A percentile compares a stretch with the other conserved stretches of the same genome.
These are phyloP conservation scores for Heliconius cydno DNA, from an alignment of 2,888 invertebrate species.

Conservation along the genomic window DNA sequence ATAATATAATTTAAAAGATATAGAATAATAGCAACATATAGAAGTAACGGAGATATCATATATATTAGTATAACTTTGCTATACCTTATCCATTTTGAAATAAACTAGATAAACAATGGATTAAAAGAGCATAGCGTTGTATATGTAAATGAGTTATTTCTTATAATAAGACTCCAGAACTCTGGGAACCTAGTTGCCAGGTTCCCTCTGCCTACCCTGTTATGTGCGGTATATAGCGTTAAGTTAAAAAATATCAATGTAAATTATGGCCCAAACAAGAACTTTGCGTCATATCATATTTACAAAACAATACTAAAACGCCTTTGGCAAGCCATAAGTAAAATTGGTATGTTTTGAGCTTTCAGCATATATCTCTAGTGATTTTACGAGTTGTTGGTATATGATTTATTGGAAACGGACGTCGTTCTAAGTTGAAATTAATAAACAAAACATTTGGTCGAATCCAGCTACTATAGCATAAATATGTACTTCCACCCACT, in stretches of 20 bases:
- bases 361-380: constrained; percentile 11
- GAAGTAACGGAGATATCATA: too few relatives aligned
- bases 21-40: neutral
- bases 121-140: neutral
- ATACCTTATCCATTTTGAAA: too few relatives aligned
- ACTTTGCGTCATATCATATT: neutral
- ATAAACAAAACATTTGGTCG: constrained; percentile 50
- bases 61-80: too few relatives aligned
- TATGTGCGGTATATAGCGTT: too few relatives aligned
- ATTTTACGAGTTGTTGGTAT: constrained; percentile 47
- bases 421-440: constrained; percentile 50
- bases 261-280: neutral
- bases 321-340: neutral
- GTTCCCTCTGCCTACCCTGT: too few relatives aligned
- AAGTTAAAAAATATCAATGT: neutral
- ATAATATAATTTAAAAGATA: neutral
- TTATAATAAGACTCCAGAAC: too few relatives aligned
- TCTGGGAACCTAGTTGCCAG: neutral
- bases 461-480: constrained; percentile 20
- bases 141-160: neutral
- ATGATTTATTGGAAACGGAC: constrained; percentile 55
- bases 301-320: constrained; percentile 15
- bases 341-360: constrained; percentile 14
- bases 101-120: too few relatives aligned
- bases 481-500: constrained; percentile 41